phyloP scores from a whole-genome alignment of 2,113 vertebrate species.

The Megatriorchis doriae region DNA sequence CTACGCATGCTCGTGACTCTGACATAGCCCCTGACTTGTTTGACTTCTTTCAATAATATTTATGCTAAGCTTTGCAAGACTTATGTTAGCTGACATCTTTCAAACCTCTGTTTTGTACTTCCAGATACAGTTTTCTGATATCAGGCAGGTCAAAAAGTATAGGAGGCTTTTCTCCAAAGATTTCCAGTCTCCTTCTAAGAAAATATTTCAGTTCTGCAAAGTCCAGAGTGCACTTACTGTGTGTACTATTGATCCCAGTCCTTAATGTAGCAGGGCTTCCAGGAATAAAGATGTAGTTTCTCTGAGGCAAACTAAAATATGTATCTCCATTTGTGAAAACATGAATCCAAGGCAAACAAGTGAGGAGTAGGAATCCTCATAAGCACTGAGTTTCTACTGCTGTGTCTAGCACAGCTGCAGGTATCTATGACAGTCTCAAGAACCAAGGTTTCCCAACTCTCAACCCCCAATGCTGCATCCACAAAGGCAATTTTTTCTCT shows the following conservation, averaged over 20 bases:
- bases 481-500: background rate
- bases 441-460: background rate
- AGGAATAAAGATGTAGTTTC: background rate
- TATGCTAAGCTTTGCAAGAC: background rate
- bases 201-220: background rate
- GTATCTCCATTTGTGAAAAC: background rate
- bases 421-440: background rate
- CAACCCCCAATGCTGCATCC: background rate
- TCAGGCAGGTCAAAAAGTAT: background rate
- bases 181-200: background rate
- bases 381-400: background rate
- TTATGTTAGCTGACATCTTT: background rate
- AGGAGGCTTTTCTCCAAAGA: background rate
- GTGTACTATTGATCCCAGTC: background rate
- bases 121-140: background rate
- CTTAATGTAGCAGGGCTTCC: background rate
- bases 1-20: background rate
- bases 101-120: background rate
- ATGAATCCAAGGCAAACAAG: background rate
- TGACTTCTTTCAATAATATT: background rate
- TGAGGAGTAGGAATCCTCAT: background rate
- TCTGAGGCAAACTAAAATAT: background rate
- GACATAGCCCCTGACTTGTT: background rate
- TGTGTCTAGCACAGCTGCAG: background rate
- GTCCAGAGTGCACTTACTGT: background rate